Conservation (phyloP, 2,797 vertebrate genomes). For the Leuciscus waleckii region DNA sequence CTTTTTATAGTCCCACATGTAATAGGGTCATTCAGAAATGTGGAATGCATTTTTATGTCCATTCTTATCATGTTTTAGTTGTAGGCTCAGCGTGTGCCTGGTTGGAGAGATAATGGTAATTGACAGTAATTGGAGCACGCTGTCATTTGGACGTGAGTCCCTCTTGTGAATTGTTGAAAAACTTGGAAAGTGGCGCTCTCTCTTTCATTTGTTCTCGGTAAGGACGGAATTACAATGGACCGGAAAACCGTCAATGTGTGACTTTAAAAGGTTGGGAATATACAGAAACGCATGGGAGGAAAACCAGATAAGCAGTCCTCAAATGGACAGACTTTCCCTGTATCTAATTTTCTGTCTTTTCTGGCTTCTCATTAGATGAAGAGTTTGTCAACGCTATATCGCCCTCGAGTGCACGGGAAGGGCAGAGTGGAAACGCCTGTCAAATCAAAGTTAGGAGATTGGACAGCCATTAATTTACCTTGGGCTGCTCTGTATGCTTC, state of each 20-base stretch:
- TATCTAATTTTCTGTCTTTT: slow-evolving; percentile 31
- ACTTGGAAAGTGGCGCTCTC: neutral
- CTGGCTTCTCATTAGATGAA: slow-evolving; percentile 46
- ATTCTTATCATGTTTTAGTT: slow-evolving; percentile 39
- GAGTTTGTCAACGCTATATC: slow-evolving; percentile 29
- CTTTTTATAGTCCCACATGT: neutral
- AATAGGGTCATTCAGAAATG: slow-evolving; percentile 35
- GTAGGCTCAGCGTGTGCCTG: slow-evolving; percentile 5
- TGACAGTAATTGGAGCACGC: slow-evolving; percentile 27
- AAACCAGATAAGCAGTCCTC: slow-evolving; percentile 9
- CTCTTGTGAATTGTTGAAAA: neutral
- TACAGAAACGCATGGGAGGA: neutral
- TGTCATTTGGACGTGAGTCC: slow-evolving; percentile 15
- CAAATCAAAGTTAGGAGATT: slow-evolving; percentile 38
- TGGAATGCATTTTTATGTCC: slow-evolving; percentile 36
- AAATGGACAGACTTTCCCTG: slow-evolving; percentile 12
- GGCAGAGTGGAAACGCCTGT: slow-evolving; percentile 35
- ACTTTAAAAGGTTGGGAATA: slow-evolving; percentile 16
- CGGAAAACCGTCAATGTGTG: neutral
- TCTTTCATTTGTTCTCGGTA: slow-evolving; percentile 22
- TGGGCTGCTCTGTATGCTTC: slow-evolving; percentile 26
- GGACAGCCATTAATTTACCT: slow-evolving; percentile 41
- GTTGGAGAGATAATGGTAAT: slow-evolving; percentile 36
- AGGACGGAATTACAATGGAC: slow-evolving; percentile 9
- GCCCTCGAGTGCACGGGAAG: slow-evolving; percentile 22